Evolutionary conservation across 2,888 invertebrate genomes (phyloP), one percentile per base, ranked within the genome.

Genomic region (Dasysyrphus tricinctus): DNA sequence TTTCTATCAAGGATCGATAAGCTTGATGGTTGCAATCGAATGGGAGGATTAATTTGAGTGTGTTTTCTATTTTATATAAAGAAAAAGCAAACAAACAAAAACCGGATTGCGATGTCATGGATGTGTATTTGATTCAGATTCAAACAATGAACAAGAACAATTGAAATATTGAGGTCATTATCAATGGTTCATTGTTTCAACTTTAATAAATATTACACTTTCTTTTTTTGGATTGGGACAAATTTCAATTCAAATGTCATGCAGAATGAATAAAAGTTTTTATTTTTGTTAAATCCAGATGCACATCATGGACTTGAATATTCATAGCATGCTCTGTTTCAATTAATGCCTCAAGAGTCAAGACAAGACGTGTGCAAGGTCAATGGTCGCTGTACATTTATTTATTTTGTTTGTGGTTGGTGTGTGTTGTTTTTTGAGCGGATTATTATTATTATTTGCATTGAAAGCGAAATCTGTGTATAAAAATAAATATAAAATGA

Each of bases 291-390:
- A 16, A 57, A 56, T 67, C 59, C 73, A 65, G 51, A n/a, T 32
- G 42, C 57, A 34, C n/a, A 77, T 12, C n/a, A n/a, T n/a, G n/a
- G n/a, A 24, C 54, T 37, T 78, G 67, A 67, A 49, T 37, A 78
- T 73, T 73, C 59, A 39, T 16, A 16, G 72, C 67, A 44, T 73
- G 82, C 51, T 67, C 73, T 67, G 44, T 67, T 73, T 47, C 16
- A 59, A 54, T 69, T 69, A 61, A 51, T 61, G 49, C 65, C 11
- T 70, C 56, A 47, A 69, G 70, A 49, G 49, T 70, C 34, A 65
- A 72, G 78, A 67, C 24, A 65, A 72, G 78, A 67, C 59, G 51
- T 61, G 24, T 44, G 5, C 69, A 77, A 78, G 78, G 72, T 78
- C 78, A 78, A 82, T 61, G 82, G 3, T 67, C 81, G 59, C 19